phyloP scores from a whole-genome alignment of 2,797 vertebrate species.

The Anguilla pacifica region DNA sequence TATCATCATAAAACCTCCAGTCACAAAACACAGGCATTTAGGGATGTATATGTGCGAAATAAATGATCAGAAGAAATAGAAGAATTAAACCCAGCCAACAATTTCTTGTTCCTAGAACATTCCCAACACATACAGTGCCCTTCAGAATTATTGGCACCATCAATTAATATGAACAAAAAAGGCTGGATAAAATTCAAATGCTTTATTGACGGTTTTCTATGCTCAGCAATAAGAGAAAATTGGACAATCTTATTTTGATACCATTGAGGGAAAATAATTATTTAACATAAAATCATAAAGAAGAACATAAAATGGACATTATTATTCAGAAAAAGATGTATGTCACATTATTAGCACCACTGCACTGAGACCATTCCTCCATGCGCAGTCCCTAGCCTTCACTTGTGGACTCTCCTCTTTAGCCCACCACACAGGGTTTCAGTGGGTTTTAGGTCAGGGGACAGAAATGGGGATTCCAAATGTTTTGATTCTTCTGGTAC shows the following conservation, averaged over 20 bases:
- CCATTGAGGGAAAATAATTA: not conserved
- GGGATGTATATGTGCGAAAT: not conserved
- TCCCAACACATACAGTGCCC: not conserved
- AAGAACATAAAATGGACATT: not conserved
- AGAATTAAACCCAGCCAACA: not conserved
- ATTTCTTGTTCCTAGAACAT: not conserved
- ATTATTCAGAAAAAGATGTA: not conserved
- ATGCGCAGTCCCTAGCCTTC: not conserved
- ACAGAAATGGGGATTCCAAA: not conserved
- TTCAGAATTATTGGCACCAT: not conserved
- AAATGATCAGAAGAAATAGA: not conserved
- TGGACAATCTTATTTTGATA: not conserved
- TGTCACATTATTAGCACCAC: too few relatives aligned
- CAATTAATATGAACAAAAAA: not conserved
- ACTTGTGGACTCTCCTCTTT: too few relatives aligned
- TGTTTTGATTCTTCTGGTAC: not conserved
- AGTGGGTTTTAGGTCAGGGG: not conserved
- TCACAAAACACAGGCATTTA: not conserved
- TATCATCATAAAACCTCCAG: not conserved
- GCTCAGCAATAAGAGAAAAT: not conserved
- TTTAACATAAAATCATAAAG: too few relatives aligned
- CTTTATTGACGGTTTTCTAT: not conserved
- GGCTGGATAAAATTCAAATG: not conserved
- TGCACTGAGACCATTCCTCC: not conserved
- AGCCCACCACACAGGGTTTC: too few relatives aligned